Evolutionary conservation across 2,797 vertebrate genomes (phyloP), one percentile per base, ranked within the genome.

Genomic region (Aulostomus chinensis): DNA sequence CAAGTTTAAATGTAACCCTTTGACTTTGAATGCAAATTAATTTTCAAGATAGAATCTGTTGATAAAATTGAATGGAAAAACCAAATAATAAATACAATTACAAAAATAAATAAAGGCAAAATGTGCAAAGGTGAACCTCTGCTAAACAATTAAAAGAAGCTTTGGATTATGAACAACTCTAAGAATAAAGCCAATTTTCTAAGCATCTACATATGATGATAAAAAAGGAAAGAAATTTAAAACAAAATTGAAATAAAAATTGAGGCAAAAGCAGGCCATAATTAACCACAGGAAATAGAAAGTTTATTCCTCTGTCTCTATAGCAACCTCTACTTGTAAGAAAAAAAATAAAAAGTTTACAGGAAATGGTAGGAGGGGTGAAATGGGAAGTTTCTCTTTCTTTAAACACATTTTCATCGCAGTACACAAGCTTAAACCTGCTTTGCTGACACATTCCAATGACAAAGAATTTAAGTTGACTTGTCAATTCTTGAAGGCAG

Each of bases 331-430:
- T 47, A 58, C 53, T 73, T 64, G 45, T 33, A 38, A 37, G 32
- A 30, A 45, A 11, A 56, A 56, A 49, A 73, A 59, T 34, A 47
- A 52, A 33, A 67, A 56, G 32, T 30, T 50, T 37, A 71, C 69
- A 81, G 82, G 83, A 80, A 87, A 83, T 78, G 74, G 80, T 59
- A 59, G 34, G 75, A 52, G 69, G 68, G 58, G 58, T 48, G 25
- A 51, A 56, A 50, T 43, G 28, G 32, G 58, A 69, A 66, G 60
- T 58, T 71, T 71, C 35, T 60, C 29, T 58, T 67, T 76, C 30
- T n/a, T n/a, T n/a, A n/a, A n/a, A 61, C 50, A 68, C 49, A 55
- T 62, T 75, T 68, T 42, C 46, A 21, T 73, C 49, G 21, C 24
- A 58, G 32, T 26, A 28, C 2, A 52, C 58, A 46, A 37, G 43